Conservation (phyloP, 2,113 vertebrate species). For the Syrrhaptes paradoxus region DNA sequence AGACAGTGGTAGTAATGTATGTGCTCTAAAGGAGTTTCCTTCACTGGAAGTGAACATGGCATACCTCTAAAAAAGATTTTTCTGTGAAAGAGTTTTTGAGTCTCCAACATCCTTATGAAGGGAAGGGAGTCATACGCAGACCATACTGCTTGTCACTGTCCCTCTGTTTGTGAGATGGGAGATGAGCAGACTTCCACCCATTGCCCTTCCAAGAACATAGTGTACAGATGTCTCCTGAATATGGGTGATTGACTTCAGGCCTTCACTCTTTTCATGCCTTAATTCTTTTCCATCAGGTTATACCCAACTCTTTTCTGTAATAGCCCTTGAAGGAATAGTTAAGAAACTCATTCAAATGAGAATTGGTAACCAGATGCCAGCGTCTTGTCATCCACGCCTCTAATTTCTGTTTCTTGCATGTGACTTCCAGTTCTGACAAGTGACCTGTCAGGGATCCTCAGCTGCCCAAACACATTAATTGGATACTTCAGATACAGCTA, state of each 20-base stretch:
- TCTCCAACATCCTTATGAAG: not conserved
- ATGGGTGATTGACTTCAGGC: not conserved
- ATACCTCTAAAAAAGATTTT: not conserved
- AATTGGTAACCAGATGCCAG: not conserved
- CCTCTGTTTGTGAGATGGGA: not conserved
- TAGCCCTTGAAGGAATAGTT: not conserved
- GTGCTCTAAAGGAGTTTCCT: not conserved
- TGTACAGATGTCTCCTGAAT: not conserved
- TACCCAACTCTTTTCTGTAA: not conserved
- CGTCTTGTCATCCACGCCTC: not conserved
- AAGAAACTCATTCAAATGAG: not conserved
- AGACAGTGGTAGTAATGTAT: not conserved
- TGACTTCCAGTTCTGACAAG: not conserved
- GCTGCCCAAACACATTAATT: not conserved
- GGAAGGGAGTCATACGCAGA: not conserved
- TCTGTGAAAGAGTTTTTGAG: not conserved
- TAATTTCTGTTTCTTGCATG: not conserved
- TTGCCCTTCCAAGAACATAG: not conserved
- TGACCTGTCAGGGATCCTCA: not conserved
- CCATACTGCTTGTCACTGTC: not conserved
- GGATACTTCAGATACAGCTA: not conserved
- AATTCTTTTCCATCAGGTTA: not conserved
- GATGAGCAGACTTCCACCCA: not conserved
- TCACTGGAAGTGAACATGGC: not conserved
- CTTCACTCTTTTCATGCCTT: not conserved